Conservation (phyloP, 2,888 invertebrate genomes). For the Cataglyphis rosenhaueri region DNA sequence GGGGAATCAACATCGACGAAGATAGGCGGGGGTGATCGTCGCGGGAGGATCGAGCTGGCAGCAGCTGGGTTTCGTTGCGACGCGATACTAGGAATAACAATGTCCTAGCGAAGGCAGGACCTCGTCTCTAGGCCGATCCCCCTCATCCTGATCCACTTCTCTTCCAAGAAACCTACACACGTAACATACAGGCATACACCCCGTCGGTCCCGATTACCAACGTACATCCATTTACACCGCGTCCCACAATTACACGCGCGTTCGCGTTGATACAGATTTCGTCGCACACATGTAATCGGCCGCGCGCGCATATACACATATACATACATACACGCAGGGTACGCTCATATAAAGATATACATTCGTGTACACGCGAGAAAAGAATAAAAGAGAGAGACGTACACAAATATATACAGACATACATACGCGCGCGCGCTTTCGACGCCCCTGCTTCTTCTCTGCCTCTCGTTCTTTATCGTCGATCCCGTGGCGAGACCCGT, state of each 20-base stretch:
- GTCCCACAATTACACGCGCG: conserved; percentile 44
- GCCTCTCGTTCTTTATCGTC: conserved; percentile 33
- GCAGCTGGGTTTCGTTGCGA: conserved; percentile 67
- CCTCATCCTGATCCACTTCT: conserved; percentile 77
- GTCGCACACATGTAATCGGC: conserved; percentile 33
- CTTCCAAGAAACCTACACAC: conserved; percentile 65
- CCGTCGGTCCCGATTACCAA: conserved; percentile 43
- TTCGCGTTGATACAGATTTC: conserved; percentile 46
- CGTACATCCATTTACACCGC: conserved; percentile 34
- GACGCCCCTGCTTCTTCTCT: conserved; percentile 17
- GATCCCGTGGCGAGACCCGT: conserved; percentile 10
- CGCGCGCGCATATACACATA: conserved; percentile 36
- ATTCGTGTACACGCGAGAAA: conserved; percentile 5
- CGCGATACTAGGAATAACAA: conserved; percentile 74
- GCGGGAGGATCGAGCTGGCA: conserved; percentile 66
- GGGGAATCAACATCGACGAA: conserved; percentile 61
- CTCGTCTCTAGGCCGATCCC: conserved; percentile 77
- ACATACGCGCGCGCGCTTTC: conserved; percentile 31
- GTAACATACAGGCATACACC: conserved; percentile 27
- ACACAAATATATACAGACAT: conserved; percentile 10
- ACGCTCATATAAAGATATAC: conserved; percentile 35
- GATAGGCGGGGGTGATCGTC: conserved; percentile 73
- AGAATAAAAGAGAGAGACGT: conserved; percentile 9
- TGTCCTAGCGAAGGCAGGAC: conserved; percentile 84
- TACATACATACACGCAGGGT: conserved; percentile 10